phyloP scores from a whole-genome alignment of 2,797 vertebrate species.

The Etheostoma nigrum region DNA sequence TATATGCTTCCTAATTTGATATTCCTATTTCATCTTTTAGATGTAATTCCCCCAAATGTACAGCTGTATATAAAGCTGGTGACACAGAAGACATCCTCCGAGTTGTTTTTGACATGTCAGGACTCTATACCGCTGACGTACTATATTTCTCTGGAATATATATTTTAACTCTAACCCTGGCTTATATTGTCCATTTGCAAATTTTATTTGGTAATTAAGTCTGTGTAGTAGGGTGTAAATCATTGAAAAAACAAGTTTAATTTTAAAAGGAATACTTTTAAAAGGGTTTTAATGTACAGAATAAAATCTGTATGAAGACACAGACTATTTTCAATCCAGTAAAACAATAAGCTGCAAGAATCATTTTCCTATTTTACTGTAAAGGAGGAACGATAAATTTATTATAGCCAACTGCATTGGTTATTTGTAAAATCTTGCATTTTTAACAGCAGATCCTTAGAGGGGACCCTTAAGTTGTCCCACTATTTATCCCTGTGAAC shows the following conservation, averaged over 20 bases:
- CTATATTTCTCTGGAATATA: conserved; percentile 26
- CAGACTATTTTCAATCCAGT: not conserved
- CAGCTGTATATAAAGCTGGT: conserved; percentile 41
- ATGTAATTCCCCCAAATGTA: conserved; percentile 73
- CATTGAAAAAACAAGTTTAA: not conserved
- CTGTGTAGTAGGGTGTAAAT: not conserved
- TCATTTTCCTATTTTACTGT: not conserved
- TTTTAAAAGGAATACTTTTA: not conserved
- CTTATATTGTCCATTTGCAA: conserved; percentile 27
- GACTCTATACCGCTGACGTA: conserved; percentile 16
- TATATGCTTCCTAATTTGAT: conserved; percentile 82
- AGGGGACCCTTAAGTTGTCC: conserved; percentile 11
- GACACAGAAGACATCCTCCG: conserved; percentile 44
- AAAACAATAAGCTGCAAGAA: not conserved
- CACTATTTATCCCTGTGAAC: conserved; percentile 44
- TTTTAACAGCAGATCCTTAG: conserved; percentile 5
- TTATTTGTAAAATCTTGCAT: conserved; percentile 12
- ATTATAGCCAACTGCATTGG: not conserved
- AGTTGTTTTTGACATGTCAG: conserved; percentile 54
- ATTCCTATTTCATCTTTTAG: conserved; percentile 78
- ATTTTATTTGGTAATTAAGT: not conserved
- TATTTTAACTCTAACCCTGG: conserved; percentile 4
- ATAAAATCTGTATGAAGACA: not conserved
- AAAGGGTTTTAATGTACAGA: not conserved
- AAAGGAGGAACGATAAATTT: not conserved